Conservation (phyloP, 2,797 vertebrate genomes). For the Pipistrellus pipistrellus region DNA sequence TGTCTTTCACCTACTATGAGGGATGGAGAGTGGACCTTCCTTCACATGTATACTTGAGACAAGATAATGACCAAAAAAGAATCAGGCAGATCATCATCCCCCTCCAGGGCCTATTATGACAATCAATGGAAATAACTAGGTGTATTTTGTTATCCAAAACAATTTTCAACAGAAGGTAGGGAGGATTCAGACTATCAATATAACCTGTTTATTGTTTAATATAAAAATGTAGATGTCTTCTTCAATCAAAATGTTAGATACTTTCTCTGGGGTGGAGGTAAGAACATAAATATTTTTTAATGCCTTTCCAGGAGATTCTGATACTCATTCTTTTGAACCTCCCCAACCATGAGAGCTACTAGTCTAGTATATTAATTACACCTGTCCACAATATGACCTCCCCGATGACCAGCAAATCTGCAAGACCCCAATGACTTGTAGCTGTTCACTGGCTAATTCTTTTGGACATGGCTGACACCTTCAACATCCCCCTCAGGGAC, state of each 20-base stretch:
- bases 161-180: background rate
- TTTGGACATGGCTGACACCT: background rate
- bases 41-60: background rate
- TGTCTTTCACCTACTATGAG: background rate
- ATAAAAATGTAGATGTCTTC: background rate
- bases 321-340: background rate
- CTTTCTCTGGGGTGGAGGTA: background rate
- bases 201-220: background rate
- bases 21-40: background rate
- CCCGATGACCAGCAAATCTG: background rate
- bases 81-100: background rate
- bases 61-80: background rate
- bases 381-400: background rate
- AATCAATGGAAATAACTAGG: background rate
- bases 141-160: slow-evolving; percentile 25
- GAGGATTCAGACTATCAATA: background rate
- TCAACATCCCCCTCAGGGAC: background rate
- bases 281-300: background rate
- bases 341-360: background rate
- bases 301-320: slow-evolving; percentile 1
- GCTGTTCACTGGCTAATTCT: background rate
- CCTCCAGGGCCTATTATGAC: background rate
- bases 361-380: background rate
- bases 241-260: background rate
- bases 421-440: background rate